Evolutionary conservation across 2,888 invertebrate species (phyloP).

Genomic region (Leptothorax acervorum): DNA sequence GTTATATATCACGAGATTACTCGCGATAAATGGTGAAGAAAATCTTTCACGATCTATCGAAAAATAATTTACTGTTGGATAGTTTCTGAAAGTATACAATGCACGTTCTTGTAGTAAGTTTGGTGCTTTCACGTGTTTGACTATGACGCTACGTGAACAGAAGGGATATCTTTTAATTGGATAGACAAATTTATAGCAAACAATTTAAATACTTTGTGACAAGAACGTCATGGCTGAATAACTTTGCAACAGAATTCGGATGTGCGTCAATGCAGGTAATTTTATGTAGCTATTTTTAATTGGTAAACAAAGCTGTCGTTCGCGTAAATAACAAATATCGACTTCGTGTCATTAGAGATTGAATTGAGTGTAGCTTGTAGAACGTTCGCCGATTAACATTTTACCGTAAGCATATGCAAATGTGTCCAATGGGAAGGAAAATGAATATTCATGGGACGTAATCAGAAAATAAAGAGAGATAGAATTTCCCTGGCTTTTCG

Average conservation of each 20-base stretch:
- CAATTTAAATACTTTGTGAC: neutral
- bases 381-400: constrained; percentile 43
- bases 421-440: constrained; percentile 16
- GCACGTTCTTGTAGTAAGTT: neutral
- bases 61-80: constrained; percentile 20
- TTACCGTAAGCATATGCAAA: constrained; percentile 42
- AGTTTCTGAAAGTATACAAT: neutral
- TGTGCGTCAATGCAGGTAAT: neutral
- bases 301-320: neutral
- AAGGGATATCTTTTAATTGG: neutral
- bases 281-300: neutral
- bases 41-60: constrained; percentile 39
- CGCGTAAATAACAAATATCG: constrained; percentile 16
- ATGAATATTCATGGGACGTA: constrained; percentile 47
- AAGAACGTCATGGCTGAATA: neutral
- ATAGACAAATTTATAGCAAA: neutral
- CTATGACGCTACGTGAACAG: neutral
- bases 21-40: constrained; percentile 29
- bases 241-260: neutral
- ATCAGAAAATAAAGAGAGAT: constrained; percentile 46
- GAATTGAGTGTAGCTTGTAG: constrained; percentile 29
- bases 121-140: neutral
- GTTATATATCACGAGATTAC: constrained; percentile 42
- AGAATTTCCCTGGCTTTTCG: constrained; percentile 3
- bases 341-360: constrained; percentile 21